Evolutionary conservation across 2,888 invertebrate species (phyloP), one percentile per base, ranked within the genome.

Genomic region (Argyresthia goedartella): DNA sequence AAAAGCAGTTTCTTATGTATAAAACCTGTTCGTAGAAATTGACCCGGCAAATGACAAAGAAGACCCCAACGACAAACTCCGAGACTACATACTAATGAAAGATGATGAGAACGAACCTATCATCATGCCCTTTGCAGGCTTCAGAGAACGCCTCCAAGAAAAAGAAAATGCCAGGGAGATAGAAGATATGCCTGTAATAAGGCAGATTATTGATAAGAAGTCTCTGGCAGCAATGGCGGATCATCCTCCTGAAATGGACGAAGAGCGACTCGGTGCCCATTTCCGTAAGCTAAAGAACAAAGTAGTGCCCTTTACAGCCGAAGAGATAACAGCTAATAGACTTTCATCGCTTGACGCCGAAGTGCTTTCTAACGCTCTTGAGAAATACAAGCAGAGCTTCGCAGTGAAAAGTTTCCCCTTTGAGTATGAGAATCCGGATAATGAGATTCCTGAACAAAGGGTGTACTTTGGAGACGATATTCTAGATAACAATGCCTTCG

Each of bases 391-490:
- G 57, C 81, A 82, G 57, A 86, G 82, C 57, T 84, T 86, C 55
- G 75, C 72, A 9, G 79, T 76, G 52, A 86, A 86, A 66, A 76
- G 80, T 56, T 86, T 86, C 54, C 86, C 86, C 1, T 86, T 86
- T 56, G 85, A 86, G 63, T 86, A 86, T 58, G 85, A 82, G 62
- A 78, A 79, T 56, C 79, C 79, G 1, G 71, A 66, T 39, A 56
- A 56, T n/a, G 84, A 84, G 14, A 62, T 87, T 44, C 82, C 88
- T 8, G 90, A 91, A 66, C 85, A 82, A 13, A 78, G 90, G 52
- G 87, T 89, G 59, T 90, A 90, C 61, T 78, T 80, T 49, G 89
- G 88, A 54, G 89, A 89, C 64, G 87, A 85, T 41, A 77, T 73
- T n/a, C 55, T 71, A n/a, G 85, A 81, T 43, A 85, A 81, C 50